phyloP scores from a whole-genome alignment of 2,113 vertebrate species.

The Phoenicopterus ruber region DNA sequence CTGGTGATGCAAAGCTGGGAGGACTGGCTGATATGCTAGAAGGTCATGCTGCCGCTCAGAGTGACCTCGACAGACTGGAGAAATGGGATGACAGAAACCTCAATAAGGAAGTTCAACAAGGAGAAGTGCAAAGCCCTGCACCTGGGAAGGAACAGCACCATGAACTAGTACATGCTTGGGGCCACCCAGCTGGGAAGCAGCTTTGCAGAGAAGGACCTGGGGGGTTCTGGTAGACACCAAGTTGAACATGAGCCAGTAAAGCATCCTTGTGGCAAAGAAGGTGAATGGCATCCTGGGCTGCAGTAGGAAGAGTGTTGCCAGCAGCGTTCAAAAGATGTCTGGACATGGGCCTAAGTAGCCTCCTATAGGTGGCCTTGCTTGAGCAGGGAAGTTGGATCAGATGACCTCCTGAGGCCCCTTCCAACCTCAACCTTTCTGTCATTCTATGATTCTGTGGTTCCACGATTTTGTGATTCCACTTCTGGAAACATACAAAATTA shows the following conservation, averaged over 20 bases:
- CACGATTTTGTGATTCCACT: not conserved
- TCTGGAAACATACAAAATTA: not conserved
- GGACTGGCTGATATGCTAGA: not conserved
- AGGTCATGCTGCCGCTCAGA: not conserved
- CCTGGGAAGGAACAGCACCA: not conserved
- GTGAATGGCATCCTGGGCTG: not conserved
- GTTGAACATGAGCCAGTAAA: not conserved
- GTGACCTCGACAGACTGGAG: not conserved
- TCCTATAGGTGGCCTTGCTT: not conserved
- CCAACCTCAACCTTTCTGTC: not conserved
- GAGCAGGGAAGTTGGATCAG: not conserved
- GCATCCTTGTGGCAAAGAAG: not conserved
- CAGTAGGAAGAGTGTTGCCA: not conserved
- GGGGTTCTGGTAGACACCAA: not conserved
- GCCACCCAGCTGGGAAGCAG: not conserved
- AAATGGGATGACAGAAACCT: not conserved
- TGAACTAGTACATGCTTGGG: not conserved
- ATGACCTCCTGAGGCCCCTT: not conserved
- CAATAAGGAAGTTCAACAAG: not conserved
- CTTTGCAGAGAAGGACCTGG: not conserved
- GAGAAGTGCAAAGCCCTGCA: not conserved
- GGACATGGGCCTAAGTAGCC: not conserved
- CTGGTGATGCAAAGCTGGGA: not conserved
- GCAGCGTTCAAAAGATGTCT: not conserved
- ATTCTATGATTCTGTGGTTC: not conserved